Percentiles rank a stretch among this genome's conserved stretches.
phyloP scores from a whole-genome alignment of 2,797 vertebrate species.

The Coranthus polyacanthus region DNA sequence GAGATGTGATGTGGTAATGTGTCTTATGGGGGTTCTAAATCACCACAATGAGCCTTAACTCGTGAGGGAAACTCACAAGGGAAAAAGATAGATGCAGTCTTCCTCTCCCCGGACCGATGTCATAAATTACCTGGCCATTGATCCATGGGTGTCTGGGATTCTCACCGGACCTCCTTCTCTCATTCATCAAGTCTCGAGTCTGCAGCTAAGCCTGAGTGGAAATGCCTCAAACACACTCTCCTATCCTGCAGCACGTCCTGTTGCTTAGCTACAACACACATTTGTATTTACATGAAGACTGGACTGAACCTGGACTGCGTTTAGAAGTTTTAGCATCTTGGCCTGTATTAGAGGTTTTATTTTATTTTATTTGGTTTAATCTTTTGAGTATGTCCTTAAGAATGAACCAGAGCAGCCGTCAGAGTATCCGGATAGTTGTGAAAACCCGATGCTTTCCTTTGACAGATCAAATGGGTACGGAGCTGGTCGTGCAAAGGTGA shows the following conservation, averaged over 20 bases:
- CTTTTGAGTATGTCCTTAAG: not conserved
- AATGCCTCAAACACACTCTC: conserved; percentile 49
- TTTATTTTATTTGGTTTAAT: no score
- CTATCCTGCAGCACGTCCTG: conserved; percentile 44
- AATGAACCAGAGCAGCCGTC: conserved; percentile 8
- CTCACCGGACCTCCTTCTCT: conserved; percentile 62
- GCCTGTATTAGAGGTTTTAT: conserved; percentile 10
- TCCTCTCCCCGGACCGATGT: conserved; percentile 56
- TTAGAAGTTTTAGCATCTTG: conserved; percentile 32
- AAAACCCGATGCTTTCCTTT: conserved; percentile 32
- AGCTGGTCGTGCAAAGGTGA: conserved; percentile 48
- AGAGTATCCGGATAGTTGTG: conserved; percentile 36
- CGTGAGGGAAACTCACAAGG: conserved; percentile 44
- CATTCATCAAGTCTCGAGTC: conserved; percentile 75
- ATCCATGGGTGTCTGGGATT: conserved; percentile 79
- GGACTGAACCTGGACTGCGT: conserved; percentile 30
- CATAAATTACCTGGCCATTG: conserved; percentile 84
- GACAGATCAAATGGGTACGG: conserved; percentile 34
- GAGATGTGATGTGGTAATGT: conserved; percentile 25
- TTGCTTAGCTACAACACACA: conserved; percentile 75
- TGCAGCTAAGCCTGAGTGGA: conserved; percentile 50
- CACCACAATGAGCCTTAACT: conserved; percentile 45
- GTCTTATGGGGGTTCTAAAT: conserved; percentile 64
- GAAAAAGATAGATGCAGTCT: conserved; percentile 74
- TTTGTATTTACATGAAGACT: conserved; percentile 37